phyloP scores from a whole-genome alignment of 2,888 invertebrate genomes.

The Pollenia angustigena region DNA sequence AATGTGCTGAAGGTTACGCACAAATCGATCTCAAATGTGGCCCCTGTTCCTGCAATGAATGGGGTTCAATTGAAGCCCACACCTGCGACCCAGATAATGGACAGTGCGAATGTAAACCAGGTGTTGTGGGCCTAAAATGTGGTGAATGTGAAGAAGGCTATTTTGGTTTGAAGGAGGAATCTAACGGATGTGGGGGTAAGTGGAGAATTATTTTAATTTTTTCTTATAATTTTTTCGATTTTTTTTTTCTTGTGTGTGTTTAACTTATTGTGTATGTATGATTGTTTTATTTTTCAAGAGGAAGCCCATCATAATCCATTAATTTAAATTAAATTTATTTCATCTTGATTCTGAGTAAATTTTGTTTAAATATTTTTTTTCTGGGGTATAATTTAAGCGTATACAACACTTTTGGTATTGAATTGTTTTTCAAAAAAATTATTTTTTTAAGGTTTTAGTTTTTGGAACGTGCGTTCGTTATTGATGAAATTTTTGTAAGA shows the following conservation, averaged over 20 bases:
- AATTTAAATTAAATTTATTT: conserved; percentile 52
- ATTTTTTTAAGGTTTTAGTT: conserved; percentile 3
- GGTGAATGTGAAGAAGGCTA: conserved; percentile 89
- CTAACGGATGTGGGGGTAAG: conserved; percentile 82
- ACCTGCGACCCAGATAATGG: conserved; percentile 92
- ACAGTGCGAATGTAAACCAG: conserved; percentile 90
- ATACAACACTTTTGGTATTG: conserved; percentile 56
- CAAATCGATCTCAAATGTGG: conserved; percentile 92
- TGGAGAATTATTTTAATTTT: conserved; percentile 57
- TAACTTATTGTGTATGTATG: not conserved
- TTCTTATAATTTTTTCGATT: not conserved
- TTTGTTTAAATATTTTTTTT: conserved; percentile 29
- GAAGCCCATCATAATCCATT: conserved; percentile 48
- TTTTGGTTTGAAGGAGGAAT: conserved; percentile 86
- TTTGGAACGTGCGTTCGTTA: conserved; percentile 60
- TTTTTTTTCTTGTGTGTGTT: not conserved
- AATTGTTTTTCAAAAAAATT: conserved; percentile 34
- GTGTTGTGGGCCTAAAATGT: conserved; percentile 92
- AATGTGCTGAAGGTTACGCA: conserved; percentile 88
- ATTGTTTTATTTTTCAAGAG: conserved; percentile 52
- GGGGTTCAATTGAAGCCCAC: conserved; percentile 86
- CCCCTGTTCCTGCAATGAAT: conserved; percentile 90
- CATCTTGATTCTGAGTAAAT: not conserved
- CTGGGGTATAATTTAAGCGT: conserved; percentile 25
- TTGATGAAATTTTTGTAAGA: conserved; percentile 66